Base-by-base conservation (phyloP, 2,113 vertebrate species). In the Podarcis cretensis region DNA sequence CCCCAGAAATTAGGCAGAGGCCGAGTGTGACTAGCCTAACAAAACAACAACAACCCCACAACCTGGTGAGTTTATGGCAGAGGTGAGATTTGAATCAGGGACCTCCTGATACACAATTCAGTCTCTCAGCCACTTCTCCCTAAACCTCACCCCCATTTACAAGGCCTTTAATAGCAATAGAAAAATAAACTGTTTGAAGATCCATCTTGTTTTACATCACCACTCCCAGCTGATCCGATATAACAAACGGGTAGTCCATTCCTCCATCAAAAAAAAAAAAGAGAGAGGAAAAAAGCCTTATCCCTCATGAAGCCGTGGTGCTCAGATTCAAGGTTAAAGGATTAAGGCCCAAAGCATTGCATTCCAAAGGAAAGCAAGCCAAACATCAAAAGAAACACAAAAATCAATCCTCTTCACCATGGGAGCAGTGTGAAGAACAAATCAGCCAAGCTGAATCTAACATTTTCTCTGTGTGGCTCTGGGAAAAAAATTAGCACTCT, bases 321-420 rank as follows among this genome's bases (percentile, higher is more conserved):
- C 85, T 95, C 37, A 65, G 85, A 95, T 90, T 95, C 94, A 96
- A 95, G 95, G 95, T 95, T 96, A 96, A 95, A 94, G 87, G 92
- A 96, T 95, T 96, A 96, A 95, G 88, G 93, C 83, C 95, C 85
- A 83, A 90, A 95, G 92, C 81, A 87, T 32, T 87, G 84, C 92
- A 85, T 91, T 94, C 82, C 89, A 92, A 94, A 95, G 89, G 87
- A 95, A 94, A 96, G 94, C 91, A 96, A 91, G 92, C 81, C 92
- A 96, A 94, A 94, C 83, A 95, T 93, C 86, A 95, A 95, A 95
- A 97, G 93, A 87, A 96, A 95, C 89, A 94, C 80, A 93, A 94
- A 96, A 96, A 96, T 96, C 95, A 96, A 96, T 95, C 95, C 94
- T 93, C 83, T 93, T 95, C 93, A 89, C 91, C 2, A 2, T 85